phyloP scores from a whole-genome alignment of 2,888 invertebrate species.

The Yponomeuta malinellus region DNA sequence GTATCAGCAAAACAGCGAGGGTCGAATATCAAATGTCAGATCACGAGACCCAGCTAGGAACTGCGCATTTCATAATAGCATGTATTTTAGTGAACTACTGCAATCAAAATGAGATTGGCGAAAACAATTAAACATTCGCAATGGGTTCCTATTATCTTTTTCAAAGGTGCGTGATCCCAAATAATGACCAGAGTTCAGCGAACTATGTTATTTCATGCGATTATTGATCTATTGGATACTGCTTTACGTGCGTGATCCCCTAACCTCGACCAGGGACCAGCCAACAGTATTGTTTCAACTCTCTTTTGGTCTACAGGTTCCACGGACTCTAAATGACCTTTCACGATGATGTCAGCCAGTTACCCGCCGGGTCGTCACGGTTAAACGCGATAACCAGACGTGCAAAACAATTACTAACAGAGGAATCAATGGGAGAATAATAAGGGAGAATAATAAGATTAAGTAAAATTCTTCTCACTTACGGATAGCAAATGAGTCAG shows the following conservation, averaged over 20 bases:
- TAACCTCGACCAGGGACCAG: neutral
- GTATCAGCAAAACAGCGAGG: too few relatives aligned
- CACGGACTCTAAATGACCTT: constrained; percentile 6
- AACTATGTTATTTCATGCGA: neutral
- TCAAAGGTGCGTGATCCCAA: neutral
- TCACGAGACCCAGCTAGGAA: too few relatives aligned
- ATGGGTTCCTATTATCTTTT: neutral
- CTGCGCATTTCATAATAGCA: too few relatives aligned
- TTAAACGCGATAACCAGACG: constrained; percentile 9
- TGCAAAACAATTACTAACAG: neutral
- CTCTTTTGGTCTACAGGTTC: neutral
- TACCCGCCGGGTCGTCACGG: constrained; percentile 14
- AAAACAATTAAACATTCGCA: neutral
- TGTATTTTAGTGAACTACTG: too few relatives aligned
- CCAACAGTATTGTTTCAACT: neutral
- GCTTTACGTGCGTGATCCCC: neutral
- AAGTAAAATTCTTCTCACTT: too few relatives aligned
- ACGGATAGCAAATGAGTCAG: too few relatives aligned
- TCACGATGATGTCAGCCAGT: constrained; percentile 6
- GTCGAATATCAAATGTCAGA: too few relatives aligned
- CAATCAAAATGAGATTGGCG: too few relatives aligned
- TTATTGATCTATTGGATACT: neutral
- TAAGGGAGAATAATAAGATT: too few relatives aligned
- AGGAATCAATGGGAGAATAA: neutral
- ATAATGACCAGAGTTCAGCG: neutral